Conservation (phyloP, 2,888 invertebrate genomes). For the Drosophila prostipennis region DNA sequence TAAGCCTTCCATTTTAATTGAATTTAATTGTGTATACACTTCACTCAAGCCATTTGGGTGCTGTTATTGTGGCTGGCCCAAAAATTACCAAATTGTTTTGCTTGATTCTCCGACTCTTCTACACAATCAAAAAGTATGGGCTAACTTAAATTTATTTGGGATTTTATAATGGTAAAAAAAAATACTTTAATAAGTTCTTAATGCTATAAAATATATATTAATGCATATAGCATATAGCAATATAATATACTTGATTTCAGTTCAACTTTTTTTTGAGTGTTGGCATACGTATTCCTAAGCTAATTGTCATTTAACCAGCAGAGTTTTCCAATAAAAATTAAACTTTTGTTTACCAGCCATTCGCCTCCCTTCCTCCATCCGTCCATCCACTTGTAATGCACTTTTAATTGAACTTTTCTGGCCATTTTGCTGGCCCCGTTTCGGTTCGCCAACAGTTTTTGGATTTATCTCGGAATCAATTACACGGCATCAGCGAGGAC, state of each 20-base stretch:
- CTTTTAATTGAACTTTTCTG: slow-evolving; percentile 29
- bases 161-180: background rate
- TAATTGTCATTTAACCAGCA: slow-evolving; percentile 64
- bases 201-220: no score
- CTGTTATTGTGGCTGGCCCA: slow-evolving; percentile 35
- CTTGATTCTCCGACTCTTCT: slow-evolving; percentile 21
- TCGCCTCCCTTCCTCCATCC: background rate
- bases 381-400: slow-evolving; percentile 11
- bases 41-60: slow-evolving; percentile 38
- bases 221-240: no score
- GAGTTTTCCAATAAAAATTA: slow-evolving; percentile 41
- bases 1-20: slow-evolving; percentile 74
- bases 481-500: slow-evolving; percentile 86
- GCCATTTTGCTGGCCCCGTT: slow-evolving; percentile 20
- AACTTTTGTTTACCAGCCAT: slow-evolving; percentile 27
- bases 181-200: background rate
- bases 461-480: slow-evolving; percentile 90
- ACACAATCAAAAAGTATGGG: background rate
- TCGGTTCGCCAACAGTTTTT: slow-evolving; percentile 84
- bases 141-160: background rate
- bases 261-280: slow-evolving; percentile 9
- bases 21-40: slow-evolving; percentile 74
- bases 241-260: no score
- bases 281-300: slow-evolving; percentile 42
- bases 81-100: slow-evolving; percentile 43